Conservation (phyloP, 2,888 invertebrate genomes). For the Nomada fucata region DNA sequence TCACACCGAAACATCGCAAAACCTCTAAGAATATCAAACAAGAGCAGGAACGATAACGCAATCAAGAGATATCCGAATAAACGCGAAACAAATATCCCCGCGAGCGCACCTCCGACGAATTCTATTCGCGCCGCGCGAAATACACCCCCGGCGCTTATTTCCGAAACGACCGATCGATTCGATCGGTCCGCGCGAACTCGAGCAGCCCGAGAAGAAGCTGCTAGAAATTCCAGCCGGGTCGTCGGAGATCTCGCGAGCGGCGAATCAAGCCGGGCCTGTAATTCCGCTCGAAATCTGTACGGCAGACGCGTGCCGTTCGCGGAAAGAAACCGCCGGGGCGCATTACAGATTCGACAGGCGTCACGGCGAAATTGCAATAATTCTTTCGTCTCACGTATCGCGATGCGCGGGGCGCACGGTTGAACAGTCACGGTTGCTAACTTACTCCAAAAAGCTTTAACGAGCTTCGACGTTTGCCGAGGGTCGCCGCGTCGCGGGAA, state of each 20-base stretch:
- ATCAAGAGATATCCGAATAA: too few species aligned
- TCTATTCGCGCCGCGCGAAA: too few species aligned
- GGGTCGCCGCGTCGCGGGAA: constrained; percentile 62
- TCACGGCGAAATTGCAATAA: constrained; percentile 79
- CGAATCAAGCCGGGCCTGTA: constrained; percentile 16
- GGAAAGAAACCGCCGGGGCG: constrained; percentile 43
- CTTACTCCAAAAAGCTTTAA: constrained; percentile 78
- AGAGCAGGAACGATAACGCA: too few species aligned
- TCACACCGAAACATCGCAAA: too few species aligned
- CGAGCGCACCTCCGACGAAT: too few species aligned
- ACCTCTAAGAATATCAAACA: too few species aligned
- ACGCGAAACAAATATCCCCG: too few species aligned
- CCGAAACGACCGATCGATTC: background rate
- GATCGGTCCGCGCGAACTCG: background rate
- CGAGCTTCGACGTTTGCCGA: constrained; percentile 80
- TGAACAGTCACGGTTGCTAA: constrained; percentile 62
- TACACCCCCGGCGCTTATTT: too few species aligned
- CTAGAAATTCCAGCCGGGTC: constrained; percentile 33
- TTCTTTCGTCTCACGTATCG: constrained; percentile 81
- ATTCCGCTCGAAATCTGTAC: constrained; percentile 41
- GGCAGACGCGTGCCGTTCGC: constrained; percentile 56
- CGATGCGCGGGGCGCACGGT: constrained; percentile 52
- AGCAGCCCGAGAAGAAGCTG: background rate
- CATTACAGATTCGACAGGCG: constrained; percentile 68
- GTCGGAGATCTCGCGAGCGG: background rate